A percentile compares a stretch with the other conserved stretches of the same genome.
phyloP scores from a whole-genome alignment of 2,113 vertebrate genomes.

The Solea solea region DNA sequence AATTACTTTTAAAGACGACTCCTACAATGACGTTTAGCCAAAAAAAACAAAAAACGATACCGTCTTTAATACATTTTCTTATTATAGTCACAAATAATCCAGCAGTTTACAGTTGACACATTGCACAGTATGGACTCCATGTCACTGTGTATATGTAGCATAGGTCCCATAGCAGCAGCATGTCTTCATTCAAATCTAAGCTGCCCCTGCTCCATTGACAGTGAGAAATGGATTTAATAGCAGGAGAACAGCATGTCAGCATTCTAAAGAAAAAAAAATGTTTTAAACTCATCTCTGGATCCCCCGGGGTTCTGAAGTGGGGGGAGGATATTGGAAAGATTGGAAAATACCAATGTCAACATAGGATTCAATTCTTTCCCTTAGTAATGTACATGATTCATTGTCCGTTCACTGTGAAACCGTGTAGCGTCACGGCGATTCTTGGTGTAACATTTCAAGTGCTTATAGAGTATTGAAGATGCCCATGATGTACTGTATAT shows the following conservation, averaged over 20 bases:
- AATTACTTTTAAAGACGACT: too few relatives aligned
- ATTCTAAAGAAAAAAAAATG: slow-evolving; percentile 63
- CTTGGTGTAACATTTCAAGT: slow-evolving; percentile 6
- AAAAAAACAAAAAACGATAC: too few relatives aligned
- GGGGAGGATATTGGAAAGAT: slow-evolving; percentile 51
- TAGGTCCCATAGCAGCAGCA: slow-evolving; percentile 57
- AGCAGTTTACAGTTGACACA: slow-evolving; percentile 24
- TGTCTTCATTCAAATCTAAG: slow-evolving; percentile 72
- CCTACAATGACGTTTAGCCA: too few relatives aligned
- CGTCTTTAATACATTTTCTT: too few relatives aligned
- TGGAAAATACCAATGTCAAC: slow-evolving; percentile 63
- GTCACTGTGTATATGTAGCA: slow-evolving; percentile 31
- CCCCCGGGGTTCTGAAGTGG: slow-evolving; percentile 51
- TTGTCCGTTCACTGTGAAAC: slow-evolving; percentile 35
- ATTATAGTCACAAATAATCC: too few relatives aligned
- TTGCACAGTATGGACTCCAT: slow-evolving; percentile 33
- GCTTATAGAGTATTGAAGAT: slow-evolving; percentile 9
- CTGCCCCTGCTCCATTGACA: slow-evolving; percentile 69
- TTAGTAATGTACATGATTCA: slow-evolving; percentile 35
- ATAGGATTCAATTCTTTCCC: slow-evolving; percentile 17
- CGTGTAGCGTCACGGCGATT: neutral
- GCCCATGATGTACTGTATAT: slow-evolving; percentile 27
- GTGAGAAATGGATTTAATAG: slow-evolving; percentile 83
- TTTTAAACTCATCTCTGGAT: slow-evolving; percentile 56
- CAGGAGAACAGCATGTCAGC: slow-evolving; percentile 78